Base-by-base conservation (phyloP, 2,888 invertebrate genomes). In the Mythimna vitellina region DNA sequence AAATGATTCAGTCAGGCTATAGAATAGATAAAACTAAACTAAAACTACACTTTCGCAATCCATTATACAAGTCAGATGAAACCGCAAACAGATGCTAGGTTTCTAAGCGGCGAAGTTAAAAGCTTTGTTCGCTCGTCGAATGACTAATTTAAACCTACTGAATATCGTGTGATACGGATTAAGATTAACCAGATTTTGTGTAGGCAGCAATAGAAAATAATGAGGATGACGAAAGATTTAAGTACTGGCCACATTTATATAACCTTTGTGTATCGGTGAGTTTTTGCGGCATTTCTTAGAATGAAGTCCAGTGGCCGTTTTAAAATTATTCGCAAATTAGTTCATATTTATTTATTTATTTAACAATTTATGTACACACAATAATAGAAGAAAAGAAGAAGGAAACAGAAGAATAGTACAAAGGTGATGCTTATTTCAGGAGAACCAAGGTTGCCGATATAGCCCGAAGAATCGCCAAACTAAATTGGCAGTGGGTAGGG, bases 101-200 rank as follows among this genome's bases (percentile, higher is more conserved):
- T 58, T 61, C 42, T 20, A 63, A 69, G 82, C 83, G 84, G 83
- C 65, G 42, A 83, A 74, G 53, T 72, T 65, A 58, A 85, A 85
- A 74, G 79, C 67, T 70, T 77, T 73, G 73, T 76, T 70, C 32
- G 66, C 25, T 69, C 68, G 78, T 67, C 53, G 61, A 71, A 61
- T 70, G 62, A 67, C 69, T 63, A 73, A 76, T 83, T 81, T 65
- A 54, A 70, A 57, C 60, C 56, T 32, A 69, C 53, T 61, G 68
- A 64, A 51, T 65, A 73, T 61, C 53, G 25, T 67, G 53, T 63
- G 79, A 64, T 66, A 58, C 38, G 57, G 10, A 51, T 70, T 65
- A 65, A 66, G 60, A 65, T 57, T n/a, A 51, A 22, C 42, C 56
- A 53, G 29, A 76, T 65, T 62, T 58, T 65, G 9, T 51, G 42